Conservation (phyloP, 2,113 vertebrate species). For the Fregata magnificens region DNA sequence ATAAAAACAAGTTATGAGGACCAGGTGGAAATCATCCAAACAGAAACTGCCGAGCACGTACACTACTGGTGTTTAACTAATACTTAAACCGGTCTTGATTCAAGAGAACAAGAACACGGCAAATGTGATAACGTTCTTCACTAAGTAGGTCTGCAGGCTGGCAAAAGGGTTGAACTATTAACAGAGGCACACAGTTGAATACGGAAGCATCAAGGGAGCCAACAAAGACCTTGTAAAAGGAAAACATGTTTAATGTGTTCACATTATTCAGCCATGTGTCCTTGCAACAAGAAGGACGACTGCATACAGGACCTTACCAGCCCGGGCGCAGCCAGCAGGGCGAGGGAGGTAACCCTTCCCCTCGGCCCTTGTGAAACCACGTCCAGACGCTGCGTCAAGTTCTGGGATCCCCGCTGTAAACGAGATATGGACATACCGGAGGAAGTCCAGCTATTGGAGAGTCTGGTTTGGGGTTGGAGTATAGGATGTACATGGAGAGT, state of each 20-base stretch:
- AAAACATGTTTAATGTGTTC: neutral
- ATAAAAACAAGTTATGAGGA: neutral
- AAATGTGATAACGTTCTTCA: neutral
- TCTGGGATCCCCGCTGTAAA: neutral
- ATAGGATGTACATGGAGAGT: accelerated
- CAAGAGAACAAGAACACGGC: neutral
- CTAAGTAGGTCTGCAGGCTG: neutral
- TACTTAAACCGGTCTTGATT: neutral
- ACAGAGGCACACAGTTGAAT: neutral
- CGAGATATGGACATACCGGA: accelerated
- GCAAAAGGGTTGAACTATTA: neutral
- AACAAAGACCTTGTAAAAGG: neutral
- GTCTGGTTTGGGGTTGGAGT: accelerated
- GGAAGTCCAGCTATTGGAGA: neutral
- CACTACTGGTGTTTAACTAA: neutral
- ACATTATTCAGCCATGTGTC: accelerated
- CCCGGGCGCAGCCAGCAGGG: accelerated
- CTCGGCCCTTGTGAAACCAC: accelerated
- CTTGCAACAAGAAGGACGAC: neutral
- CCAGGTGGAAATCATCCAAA: neutral
- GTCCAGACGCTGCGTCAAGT: accelerated
- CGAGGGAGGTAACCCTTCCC: accelerated
- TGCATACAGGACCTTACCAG: accelerated
- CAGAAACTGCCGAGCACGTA: neutral
- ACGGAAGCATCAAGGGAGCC: neutral